Evolutionary conservation across 2,797 vertebrate species (phyloP).

Genomic region (Poeciliopsis infans): DNA sequence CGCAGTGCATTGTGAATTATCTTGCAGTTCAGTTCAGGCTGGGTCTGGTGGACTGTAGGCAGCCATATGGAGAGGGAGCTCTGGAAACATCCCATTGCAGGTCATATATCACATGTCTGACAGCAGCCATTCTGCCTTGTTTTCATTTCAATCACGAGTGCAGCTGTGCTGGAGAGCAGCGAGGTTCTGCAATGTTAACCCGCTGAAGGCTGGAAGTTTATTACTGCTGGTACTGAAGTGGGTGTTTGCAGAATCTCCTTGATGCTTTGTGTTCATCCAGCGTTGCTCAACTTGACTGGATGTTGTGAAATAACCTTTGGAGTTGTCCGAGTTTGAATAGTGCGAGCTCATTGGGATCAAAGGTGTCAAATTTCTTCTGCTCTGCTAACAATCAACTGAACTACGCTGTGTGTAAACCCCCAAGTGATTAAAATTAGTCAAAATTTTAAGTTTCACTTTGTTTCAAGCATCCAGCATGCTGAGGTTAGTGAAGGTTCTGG

Average conservation of each 20-base stretch:
- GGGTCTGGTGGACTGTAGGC: constrained; percentile 80
- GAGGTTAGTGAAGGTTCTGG: not conserved
- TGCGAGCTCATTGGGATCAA: not conserved
- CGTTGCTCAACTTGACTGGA: not conserved
- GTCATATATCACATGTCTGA: constrained; percentile 91
- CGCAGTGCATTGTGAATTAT: constrained; percentile 18
- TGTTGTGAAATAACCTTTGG: not conserved
- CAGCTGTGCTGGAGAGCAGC: constrained; percentile 86
- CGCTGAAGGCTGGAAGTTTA: constrained; percentile 53
- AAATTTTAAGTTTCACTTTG: not conserved
- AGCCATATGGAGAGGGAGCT: constrained; percentile 87
- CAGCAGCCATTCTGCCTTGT: constrained; percentile 90
- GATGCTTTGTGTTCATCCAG: constrained; percentile 25
- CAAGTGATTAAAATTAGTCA: not conserved
- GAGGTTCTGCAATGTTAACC: constrained; percentile 84
- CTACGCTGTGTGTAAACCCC: not conserved
- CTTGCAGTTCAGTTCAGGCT: constrained; percentile 55
- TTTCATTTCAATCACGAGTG: constrained; percentile 93
- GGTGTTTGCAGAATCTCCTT: constrained; percentile 16
- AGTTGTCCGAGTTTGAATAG: not conserved
- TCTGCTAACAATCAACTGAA: not conserved
- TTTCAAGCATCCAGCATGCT: not conserved
- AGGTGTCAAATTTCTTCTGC: not conserved
- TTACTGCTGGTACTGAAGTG: constrained; percentile 10
- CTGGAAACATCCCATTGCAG: constrained; percentile 94